Evolutionary conservation across 2,888 invertebrate species (phyloP).

Genomic region (Trisateles emortualis): DNA sequence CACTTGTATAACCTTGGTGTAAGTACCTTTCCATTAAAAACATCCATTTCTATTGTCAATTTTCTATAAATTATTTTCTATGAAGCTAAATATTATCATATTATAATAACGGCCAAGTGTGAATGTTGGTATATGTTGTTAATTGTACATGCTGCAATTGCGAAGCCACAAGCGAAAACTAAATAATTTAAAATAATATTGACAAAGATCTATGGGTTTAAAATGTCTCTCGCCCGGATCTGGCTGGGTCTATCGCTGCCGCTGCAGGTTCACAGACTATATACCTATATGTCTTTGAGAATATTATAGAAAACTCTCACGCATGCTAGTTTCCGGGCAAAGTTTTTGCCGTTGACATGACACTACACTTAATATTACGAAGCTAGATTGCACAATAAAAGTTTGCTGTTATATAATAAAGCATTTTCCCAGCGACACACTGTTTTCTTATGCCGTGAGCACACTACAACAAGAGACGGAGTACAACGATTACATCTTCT

Average conservation of each 20-base stretch:
- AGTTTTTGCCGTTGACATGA: constrained; percentile 7
- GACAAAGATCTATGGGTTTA: too few species aligned
- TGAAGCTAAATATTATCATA: too few species aligned
- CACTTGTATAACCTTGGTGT: neutral
- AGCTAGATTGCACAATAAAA: neutral
- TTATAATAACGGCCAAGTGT: too few species aligned
- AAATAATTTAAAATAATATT: too few species aligned
- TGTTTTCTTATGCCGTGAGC: constrained; percentile 4
- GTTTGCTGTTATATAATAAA: constrained; percentile 11
- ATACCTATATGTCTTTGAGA: neutral
- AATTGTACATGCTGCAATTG: too few species aligned
- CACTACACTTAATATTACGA: constrained; percentile 3
- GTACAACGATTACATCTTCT: too few species aligned
- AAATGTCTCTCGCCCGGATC: too few species aligned
- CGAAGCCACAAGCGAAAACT: too few species aligned
- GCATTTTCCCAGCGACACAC: constrained; percentile 9
- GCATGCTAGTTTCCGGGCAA: neutral
- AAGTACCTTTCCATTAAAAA: neutral
- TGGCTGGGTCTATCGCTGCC: too few species aligned
- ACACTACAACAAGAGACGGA: neutral
- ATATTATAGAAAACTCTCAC: constrained; percentile 1
- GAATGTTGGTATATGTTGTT: too few species aligned
- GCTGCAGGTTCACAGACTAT: neutral
- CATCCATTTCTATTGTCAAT: neutral
- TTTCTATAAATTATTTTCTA: too few species aligned